phyloP scores from a whole-genome alignment of 2,888 invertebrate genomes.

The Elmis aenea region DNA sequence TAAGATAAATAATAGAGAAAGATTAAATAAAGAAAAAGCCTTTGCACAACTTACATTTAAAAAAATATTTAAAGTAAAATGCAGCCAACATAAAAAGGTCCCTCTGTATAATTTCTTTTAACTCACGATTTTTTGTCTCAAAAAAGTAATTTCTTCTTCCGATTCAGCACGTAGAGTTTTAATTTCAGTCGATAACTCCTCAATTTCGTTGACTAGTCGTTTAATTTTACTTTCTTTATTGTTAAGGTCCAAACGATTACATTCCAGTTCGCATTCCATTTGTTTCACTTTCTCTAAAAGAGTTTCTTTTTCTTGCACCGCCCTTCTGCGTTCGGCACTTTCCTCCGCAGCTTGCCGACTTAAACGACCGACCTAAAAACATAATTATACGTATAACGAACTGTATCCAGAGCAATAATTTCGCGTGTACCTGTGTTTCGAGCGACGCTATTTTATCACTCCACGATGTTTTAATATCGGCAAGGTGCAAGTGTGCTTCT shows the following conservation, averaged over 20 bases:
- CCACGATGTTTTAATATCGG: slow-evolving; percentile 89
- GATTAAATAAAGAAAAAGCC: too few relatives aligned
- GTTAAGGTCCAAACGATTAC: slow-evolving; percentile 58
- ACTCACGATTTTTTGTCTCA: slow-evolving; percentile 57
- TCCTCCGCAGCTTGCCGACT: slow-evolving; percentile 82
- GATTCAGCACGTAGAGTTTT: slow-evolving; percentile 49
- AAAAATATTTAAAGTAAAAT: too few relatives aligned
- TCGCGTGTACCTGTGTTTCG: slow-evolving; percentile 71
- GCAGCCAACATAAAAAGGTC: too few relatives aligned
- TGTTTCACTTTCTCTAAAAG: slow-evolving; percentile 60
- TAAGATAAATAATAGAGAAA: too few relatives aligned
- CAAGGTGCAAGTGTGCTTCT: slow-evolving; percentile 79
- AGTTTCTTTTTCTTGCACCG: slow-evolving; percentile 63
- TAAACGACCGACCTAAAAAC: slow-evolving; percentile 63
- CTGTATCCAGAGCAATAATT: neutral
- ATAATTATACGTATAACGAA: neutral
- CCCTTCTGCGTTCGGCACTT: slow-evolving; percentile 71
- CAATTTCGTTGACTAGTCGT: slow-evolving; percentile 68
- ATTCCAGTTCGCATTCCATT: slow-evolving; percentile 62
- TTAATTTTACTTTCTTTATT: slow-evolving; percentile 68
- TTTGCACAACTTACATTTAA: too few relatives aligned
- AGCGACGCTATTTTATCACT: slow-evolving; percentile 83
- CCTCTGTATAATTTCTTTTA: too few relatives aligned
- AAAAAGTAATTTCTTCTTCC: slow-evolving; percentile 52
- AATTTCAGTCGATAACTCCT: slow-evolving; percentile 64